A percentile compares a stretch with the other conserved stretches of the same genome.
Conservation (phyloP, 1,140 invertebrate genomes). For the Rhagoletis pomonella region DNA sequence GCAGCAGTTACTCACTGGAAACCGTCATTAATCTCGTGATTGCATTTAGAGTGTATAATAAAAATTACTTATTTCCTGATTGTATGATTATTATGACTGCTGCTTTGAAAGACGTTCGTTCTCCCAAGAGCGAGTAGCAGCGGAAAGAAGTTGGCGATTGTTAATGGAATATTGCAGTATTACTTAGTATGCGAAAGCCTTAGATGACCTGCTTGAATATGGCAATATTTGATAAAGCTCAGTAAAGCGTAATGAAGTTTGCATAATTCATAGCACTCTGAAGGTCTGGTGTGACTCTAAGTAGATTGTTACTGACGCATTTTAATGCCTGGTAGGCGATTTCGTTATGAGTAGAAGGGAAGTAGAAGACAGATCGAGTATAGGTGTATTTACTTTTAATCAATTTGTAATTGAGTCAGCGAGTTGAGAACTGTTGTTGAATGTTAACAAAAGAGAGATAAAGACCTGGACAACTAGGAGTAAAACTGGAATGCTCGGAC, state of each 20-base stretch:
- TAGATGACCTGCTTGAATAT: slow-evolving; percentile 17
- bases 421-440: no score
- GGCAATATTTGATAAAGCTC: slow-evolving; percentile 19
- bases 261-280: slow-evolving; percentile 53
- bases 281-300: neutral
- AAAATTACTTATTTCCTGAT: slow-evolving; percentile 72
- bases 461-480: no score
- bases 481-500: no score
- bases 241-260: slow-evolving; percentile 55
- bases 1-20: slow-evolving; percentile 4
- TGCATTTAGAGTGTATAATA: slow-evolving; percentile 73
- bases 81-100: slow-evolving; percentile 71
- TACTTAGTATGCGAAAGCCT: neutral
- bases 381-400: no score
- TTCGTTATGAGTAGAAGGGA: no score
- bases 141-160: neutral
- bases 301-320: neutral
- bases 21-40: slow-evolving; percentile 73
- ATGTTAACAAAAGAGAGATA: no score
- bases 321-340: no score
- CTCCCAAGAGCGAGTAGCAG: neutral
- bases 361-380: no score
- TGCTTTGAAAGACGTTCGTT: neutral
- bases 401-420: no score
- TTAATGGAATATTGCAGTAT: neutral